Conservation (phyloP, 2,797 vertebrate species). For the Apogon talboti region DNA sequence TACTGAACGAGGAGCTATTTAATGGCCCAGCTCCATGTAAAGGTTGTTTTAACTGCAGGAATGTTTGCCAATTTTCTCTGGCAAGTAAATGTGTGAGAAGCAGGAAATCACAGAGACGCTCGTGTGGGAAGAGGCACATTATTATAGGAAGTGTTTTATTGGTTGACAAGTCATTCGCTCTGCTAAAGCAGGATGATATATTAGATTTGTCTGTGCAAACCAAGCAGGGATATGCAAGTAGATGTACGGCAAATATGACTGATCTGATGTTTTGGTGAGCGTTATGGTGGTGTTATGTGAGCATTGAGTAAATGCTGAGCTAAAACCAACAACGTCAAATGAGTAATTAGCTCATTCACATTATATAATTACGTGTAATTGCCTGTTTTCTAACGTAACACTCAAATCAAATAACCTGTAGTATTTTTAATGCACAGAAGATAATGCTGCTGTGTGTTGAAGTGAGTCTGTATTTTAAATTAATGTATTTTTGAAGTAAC, state of each 20-base stretch:
- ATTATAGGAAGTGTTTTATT: conserved; percentile 11
- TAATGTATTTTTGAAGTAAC: conserved; percentile 7
- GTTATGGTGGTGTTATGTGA: neutral
- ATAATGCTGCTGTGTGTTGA: neutral
- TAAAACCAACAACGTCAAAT: neutral
- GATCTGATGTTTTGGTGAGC: neutral
- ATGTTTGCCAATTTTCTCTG: conserved; percentile 24
- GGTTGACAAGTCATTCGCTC: neutral
- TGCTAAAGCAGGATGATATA: neutral
- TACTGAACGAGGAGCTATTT: conserved; percentile 27
- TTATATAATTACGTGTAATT: neutral
- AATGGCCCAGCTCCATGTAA: conserved; percentile 28
- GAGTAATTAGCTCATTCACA: neutral
- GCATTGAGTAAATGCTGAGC: conserved; percentile 12
- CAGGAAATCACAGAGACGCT: conserved; percentile 38
- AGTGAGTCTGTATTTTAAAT: too few relatives aligned
- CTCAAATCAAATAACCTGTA: neutral
- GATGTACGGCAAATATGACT: neutral
- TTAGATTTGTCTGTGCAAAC: neutral
- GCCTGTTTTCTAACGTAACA: neutral
- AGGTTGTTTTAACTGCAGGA: conserved; percentile 27
- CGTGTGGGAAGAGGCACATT: neutral
- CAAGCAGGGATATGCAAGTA: neutral
- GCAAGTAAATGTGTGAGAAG: conserved; percentile 28
- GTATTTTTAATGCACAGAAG: neutral